A percentile compares a stretch with the other conserved stretches of the same genome.
Conservation (phyloP, 2,113 vertebrate genomes). For the Hydropotes inermis region DNA sequence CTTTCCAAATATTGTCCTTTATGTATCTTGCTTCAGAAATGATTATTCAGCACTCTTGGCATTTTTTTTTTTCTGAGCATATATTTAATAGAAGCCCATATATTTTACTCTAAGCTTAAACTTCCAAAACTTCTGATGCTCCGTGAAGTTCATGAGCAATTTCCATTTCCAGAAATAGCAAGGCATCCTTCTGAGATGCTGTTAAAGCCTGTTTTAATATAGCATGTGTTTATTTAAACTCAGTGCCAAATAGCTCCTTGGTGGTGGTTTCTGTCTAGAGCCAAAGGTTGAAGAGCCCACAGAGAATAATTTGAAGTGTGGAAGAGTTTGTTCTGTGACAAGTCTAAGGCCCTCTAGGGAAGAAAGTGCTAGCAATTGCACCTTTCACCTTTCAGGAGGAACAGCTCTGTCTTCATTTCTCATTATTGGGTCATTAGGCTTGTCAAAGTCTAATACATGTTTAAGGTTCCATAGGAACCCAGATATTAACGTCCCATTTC, state of each 20-base stretch:
- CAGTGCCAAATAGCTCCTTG: constrained; percentile 46
- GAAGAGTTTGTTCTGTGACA: constrained; percentile 1
- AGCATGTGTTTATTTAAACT: constrained; percentile 68
- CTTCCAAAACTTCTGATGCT: constrained; percentile 4
- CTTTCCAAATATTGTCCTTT: not conserved
- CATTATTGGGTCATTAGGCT: not conserved
- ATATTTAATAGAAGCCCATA: not conserved
- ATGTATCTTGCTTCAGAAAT: not conserved
- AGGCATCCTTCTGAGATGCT: constrained; percentile 39
- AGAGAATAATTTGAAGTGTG: constrained; percentile 36
- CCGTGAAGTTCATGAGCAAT: not conserved
- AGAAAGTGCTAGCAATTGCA: not conserved
- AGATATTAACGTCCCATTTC: not conserved
- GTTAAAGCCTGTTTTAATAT: constrained; percentile 49
- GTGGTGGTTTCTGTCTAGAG: constrained; percentile 20
- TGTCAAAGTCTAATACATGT: constrained; percentile 32
- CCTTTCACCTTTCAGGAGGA: not conserved
- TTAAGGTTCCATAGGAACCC: not conserved
- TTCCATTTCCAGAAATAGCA: constrained; percentile 51
- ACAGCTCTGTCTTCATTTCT: constrained; percentile 2
- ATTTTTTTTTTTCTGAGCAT: not conserved
- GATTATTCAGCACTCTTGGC: not conserved
- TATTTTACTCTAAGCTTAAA: not conserved
- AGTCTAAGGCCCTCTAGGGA: not conserved
- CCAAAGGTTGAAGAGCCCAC: not conserved